A percentile compares a stretch with the other conserved stretches of the same genome.
Evolutionary conservation across 2,113 vertebrate genomes (phyloP).

Genomic region (Oxyura jamaicensis): DNA sequence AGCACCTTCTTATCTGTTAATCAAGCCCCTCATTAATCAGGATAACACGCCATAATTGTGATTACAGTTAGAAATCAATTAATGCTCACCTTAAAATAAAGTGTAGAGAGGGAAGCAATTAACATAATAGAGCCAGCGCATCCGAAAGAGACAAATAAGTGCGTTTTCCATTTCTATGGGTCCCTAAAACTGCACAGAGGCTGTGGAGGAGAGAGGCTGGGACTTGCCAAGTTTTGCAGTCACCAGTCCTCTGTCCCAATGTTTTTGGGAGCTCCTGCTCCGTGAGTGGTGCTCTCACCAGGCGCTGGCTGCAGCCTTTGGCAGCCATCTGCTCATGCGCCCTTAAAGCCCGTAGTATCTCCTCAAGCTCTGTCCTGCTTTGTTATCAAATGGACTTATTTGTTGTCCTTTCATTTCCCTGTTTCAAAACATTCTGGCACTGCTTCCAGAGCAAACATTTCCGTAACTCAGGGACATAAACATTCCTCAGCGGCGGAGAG

Average conservation of each 20-base stretch:
- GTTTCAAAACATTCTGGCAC: background rate
- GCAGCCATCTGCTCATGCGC: background rate
- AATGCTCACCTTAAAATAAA: slow-evolving; percentile 76
- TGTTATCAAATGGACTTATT: background rate
- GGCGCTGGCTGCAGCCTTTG: background rate
- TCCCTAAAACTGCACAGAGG: background rate
- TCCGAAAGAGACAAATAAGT: slow-evolving; percentile 31
- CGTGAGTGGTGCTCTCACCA: background rate
- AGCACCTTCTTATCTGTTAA: slow-evolving; percentile 63
- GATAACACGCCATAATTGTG: slow-evolving; percentile 69
- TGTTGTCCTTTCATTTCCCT: background rate
- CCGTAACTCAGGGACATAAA: background rate
- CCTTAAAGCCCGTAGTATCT: background rate
- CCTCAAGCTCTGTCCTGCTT: background rate
- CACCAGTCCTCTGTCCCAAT: background rate
- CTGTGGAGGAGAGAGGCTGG: background rate
- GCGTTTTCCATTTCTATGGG: background rate
- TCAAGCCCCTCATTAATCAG: slow-evolving; percentile 74
- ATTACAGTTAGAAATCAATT: slow-evolving; percentile 80
- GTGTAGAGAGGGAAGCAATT: slow-evolving; percentile 68
- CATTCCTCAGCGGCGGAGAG: background rate
- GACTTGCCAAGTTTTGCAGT: background rate
- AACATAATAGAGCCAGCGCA: slow-evolving; percentile 57
- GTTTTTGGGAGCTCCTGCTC: background rate
- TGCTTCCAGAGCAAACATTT: background rate